Base-by-base conservation (phyloP, 1,140 invertebrate genomes). In the Hyposmocoma kahamanoa region DNA sequence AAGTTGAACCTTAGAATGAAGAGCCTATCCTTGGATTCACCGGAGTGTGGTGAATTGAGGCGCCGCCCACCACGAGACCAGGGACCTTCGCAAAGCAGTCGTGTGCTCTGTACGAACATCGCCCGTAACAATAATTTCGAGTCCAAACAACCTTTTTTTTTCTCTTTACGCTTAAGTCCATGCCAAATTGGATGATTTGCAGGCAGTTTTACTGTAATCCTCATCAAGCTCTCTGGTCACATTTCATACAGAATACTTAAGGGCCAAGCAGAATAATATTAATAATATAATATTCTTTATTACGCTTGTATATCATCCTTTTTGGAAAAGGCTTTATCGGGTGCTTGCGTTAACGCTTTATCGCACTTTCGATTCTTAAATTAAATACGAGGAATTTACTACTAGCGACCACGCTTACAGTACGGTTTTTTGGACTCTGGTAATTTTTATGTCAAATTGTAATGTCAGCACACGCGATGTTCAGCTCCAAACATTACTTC, bases 1-100 rank as follows among this genome's bases (percentile, higher is more conserved):
- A 96, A 97, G 87, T 90, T 98, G 85, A 98, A 97, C 87, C 91
- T 98, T 81, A 91, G 97, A 67, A 98, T 98, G 97, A 98, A 98
- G 90, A 97, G 95, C 78, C 91, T 98, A 63, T 98, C 96, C 30
- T 84, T 98, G 90, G 97, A 98, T 82, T 97, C 96, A 9, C 96
- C 96, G 17, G 97, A 98, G 85, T 95, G 95, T 47, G 93, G 94
- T 15, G 95, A 97, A 83, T 92, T 94, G 83, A 84, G 95, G 62
- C 89, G 95, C 66, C 89, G 93, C 11, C 89, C 91, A n/a, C 89
- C 91, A 6, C 62, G 78, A 22, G 78, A 84, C 47, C 72, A 72
- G 10, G 22, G 42, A 56, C 65, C 77, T 54, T 53, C 79, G 58
- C 81, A 85, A 65, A 67, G 81, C 70, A 84, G 81, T 74, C 66